These are phyloP conservation scores for Grallaria varia DNA, from an alignment of 2,113 vertebrate genomes.

Conservation along the genomic window DNA sequence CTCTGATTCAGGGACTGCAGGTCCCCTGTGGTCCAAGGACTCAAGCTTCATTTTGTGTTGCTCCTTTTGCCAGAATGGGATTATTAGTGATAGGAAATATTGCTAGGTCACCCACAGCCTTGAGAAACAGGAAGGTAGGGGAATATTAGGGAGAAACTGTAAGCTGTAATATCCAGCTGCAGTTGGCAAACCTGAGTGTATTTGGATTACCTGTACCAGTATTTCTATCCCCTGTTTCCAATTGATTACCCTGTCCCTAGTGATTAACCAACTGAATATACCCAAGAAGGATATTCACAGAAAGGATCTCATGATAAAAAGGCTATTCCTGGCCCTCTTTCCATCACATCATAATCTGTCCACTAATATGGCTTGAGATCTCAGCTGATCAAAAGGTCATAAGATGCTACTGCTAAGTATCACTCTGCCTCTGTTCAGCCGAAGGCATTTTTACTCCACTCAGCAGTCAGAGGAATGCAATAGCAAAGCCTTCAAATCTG, in stretches of 20 bases:
- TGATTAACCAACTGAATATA: constrained; percentile 13
- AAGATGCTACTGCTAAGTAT: constrained; percentile 25
- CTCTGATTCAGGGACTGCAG: rapidly evolving
- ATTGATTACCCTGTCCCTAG: neutral
- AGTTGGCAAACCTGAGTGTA: neutral
- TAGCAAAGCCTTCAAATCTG: neutral
- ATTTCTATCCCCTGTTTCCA: neutral
- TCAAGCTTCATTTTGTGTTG: neutral
- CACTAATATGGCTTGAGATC: constrained; percentile 54
- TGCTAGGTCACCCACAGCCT: neutral
- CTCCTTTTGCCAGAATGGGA: neutral
- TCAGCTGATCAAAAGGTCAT: constrained; percentile 60
- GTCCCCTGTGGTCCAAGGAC: neutral
- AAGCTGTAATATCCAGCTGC: neutral
- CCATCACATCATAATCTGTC: constrained; percentile 62
- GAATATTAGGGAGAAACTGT: neutral
- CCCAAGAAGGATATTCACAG: neutral
- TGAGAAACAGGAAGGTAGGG: neutral
- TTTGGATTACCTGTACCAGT: neutral
- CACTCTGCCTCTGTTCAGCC: neutral
- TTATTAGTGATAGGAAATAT: neutral
- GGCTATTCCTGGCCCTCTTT: constrained; percentile 48
- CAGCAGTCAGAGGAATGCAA: neutral
- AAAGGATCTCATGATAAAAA: constrained; percentile 35
- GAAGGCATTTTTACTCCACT: neutral